Conservation (phyloP, 1,140 invertebrate genomes). For the Drosophila mayri region DNA sequence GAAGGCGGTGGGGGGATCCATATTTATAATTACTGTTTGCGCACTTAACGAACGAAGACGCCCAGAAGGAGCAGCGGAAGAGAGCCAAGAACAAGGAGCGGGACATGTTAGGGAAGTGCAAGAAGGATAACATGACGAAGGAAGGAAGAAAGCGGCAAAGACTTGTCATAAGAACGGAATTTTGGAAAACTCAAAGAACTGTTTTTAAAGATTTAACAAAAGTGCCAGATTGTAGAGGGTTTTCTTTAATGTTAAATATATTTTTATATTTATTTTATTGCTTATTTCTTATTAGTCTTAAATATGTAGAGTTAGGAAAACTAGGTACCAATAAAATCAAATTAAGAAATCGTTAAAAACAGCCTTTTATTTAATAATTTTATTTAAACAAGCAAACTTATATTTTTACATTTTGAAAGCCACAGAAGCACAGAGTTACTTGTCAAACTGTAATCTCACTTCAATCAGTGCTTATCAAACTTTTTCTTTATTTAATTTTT, state of each 20-base stretch:
- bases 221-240: no score
- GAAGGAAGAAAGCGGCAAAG: no score
- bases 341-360: no score
- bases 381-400: no score
- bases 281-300: no score
- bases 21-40: slow-evolving; percentile 79
- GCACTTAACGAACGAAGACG: slow-evolving; percentile 67
- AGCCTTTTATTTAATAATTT: no score
- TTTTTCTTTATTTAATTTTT: background rate
- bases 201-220: no score
- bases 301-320: no score
- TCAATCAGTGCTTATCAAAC: background rate
- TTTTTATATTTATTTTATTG: no score
- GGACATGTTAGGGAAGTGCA: slow-evolving; percentile 13
- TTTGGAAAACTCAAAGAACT: background rate
- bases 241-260: no score
- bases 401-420: background rate
- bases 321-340: no score
- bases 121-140: slow-evolving; percentile 2
- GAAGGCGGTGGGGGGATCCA: slow-evolving; percentile 22
- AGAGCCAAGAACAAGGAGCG: background rate
- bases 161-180: background rate
- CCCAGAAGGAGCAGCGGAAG: slow-evolving; percentile 18
- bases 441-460: background rate
- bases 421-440: background rate